Base-by-base conservation (phyloP, 2,113 vertebrate genomes). In the Eulacestoma nigropectus region DNA sequence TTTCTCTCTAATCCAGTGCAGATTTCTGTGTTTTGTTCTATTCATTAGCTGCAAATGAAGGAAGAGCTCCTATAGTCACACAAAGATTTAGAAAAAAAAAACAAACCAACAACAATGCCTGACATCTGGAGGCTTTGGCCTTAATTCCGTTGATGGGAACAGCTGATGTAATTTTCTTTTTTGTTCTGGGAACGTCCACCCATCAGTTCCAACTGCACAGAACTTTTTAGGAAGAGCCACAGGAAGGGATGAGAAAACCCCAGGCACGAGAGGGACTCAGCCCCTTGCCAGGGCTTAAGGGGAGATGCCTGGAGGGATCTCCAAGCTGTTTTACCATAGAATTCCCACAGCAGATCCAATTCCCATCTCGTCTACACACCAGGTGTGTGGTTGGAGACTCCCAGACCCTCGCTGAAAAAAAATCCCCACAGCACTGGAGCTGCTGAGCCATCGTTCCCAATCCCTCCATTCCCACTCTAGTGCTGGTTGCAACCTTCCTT, bases 51-150 rank as follows among this genome's bases (percentile, higher is more conserved):
- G 73, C 2, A 17, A 94, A 84, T 89, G 63, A 90, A 96, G 73
- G 83, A 88, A 89, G 76, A 6, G 49, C 55, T 92, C 92, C 90
- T 90, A 84, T 39, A 92, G 92, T 78, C 57, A 84, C 87, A 81
- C 1, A 4, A 49, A 81, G 68, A 93, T 84, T 59, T 0, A 7
- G 13, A 56, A 56, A 16, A n/a, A 56, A 53, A 46, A n/a, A 72
- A 59, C 20, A 4, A 6, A 46, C 39, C 39, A 39, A 39, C 52
- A 69, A 47, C 93, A 84, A 32, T 70, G 60, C 50, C 7, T 68
- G 76, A 95, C 96, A 97, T 95, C 92, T 96, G 96, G 95, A 94
- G 57, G 29, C 69, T 94, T 94, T 84, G 92, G 93, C 73, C 73
- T 73, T 47, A 33, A 68, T 84, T 93, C 88, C 35, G 5, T 30